Base-by-base conservation (phyloP, 2,888 invertebrate genomes). In the Dasysyrphus tricinctus region DNA sequence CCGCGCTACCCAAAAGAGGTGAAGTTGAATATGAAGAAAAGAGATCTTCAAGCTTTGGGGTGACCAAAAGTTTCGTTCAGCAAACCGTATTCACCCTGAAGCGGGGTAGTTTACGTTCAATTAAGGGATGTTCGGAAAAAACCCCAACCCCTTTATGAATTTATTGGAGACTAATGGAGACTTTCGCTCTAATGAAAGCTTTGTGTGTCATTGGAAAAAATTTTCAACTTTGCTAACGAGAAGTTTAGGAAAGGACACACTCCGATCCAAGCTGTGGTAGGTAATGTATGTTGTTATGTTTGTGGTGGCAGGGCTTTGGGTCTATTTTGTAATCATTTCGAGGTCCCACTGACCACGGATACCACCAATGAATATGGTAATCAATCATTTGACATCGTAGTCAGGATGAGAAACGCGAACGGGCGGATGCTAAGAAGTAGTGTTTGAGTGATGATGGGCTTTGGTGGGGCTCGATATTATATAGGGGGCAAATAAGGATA, bases 341-440 rank as follows among this genome's bases (percentile, higher is more conserved):
- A 85, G 80, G 73, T 85, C 76, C 19, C 47, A 47, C 74, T 70
- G 77, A 81, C 85, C 85, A 78, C 70, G 61, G 74, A 77, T 44
- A 69, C 85, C 74, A 56, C 69, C 77, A 70, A 81, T 78, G 77
- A 85, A 81, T 70, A 74, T 74, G 77, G 73, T 77, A 77, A 85
- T 85, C 85, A 85, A 85, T 85, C 85, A 85, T 81, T 74, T 80
- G 54, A 44, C 77, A 29, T 14, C 80, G 29, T 44, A 51, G 56
- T 19, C n/a, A 54, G 69, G 32, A 51, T 39, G 51, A 47, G 51
- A 37, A 65, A 47, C 65, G 51, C 39, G 67, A 16, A 16, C n/a
- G n/a, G 56, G 32, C 39, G 73, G 69, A 77, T 79, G 37, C 39
- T 44, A 65, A 65, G 63, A 54, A 54, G 51, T 54, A 24, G 24